Evolutionary conservation across 2,113 vertebrate genomes (phyloP).

Genomic region (Microcebus lehilahytsara): DNA sequence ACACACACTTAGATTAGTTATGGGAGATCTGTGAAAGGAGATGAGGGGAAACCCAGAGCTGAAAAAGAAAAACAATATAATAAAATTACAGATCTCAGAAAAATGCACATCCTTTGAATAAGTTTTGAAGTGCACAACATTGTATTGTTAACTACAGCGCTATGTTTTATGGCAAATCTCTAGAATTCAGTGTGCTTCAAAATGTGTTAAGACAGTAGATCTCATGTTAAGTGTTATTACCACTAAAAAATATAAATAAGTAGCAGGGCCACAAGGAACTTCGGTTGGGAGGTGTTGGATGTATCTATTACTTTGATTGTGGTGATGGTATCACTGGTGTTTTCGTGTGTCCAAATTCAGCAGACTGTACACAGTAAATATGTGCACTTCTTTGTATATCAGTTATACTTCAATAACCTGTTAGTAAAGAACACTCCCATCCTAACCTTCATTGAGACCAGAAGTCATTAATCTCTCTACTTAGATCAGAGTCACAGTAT

Average conservation of each 20-base stretch:
- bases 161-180: not conserved
- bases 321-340: not conserved
- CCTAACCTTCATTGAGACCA: not conserved
- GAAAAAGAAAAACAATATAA: not conserved
- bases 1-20: not conserved
- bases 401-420: not conserved
- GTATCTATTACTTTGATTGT: not conserved
- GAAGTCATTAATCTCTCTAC: conserved; percentile 41
- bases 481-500: not conserved
- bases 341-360: not conserved
- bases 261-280: not conserved
- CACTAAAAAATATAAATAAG: not conserved
- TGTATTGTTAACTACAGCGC: not conserved
- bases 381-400: not conserved
- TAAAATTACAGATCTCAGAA: not conserved
- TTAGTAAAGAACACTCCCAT: not conserved
- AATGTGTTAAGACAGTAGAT: not conserved
- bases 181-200: not conserved
- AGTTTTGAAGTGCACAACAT: not conserved
- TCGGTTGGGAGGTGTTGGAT: not conserved
- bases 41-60: not conserved
- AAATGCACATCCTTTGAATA: conserved; percentile 2
- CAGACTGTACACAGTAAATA: not conserved
- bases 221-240: not conserved
- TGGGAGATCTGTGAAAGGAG: not conserved